phyloP scores from a whole-genome alignment of 37 sponge, comb jelly and placozoan species.

The Eunapius fragilis region DNA sequence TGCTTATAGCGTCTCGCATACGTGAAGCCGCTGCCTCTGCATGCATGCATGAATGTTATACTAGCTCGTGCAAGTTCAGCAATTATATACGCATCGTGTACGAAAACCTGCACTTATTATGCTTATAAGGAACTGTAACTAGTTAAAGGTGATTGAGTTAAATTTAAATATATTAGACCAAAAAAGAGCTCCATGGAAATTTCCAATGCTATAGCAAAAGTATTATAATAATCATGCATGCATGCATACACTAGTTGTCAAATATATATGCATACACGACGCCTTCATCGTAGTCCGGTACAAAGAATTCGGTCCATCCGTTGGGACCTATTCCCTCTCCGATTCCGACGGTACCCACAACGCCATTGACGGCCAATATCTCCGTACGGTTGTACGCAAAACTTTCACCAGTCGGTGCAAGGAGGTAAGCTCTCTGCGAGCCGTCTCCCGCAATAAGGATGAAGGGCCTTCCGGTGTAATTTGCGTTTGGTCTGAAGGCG shows the following conservation, averaged over 20 bases:
- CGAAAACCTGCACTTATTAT: no score
- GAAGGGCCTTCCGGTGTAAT: constrained; percentile 34
- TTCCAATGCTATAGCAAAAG: no score
- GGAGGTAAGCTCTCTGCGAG: constrained; percentile 42
- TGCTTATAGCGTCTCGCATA: no score
- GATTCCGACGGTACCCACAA: constrained; percentile 42
- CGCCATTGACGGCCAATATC: constrained; percentile 23
- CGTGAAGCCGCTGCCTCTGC: no score
- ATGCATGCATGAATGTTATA: no score
- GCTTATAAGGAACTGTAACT: no score
- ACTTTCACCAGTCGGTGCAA: constrained; percentile 20
- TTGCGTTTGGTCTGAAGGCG: constrained; percentile 15
- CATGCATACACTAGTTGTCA: not conserved
- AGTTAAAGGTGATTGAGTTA: no score
- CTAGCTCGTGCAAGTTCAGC: no score
- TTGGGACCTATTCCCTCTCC: constrained; percentile 15
- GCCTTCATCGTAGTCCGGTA: constrained; percentile 49
- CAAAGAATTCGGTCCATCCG: constrained; percentile 49
- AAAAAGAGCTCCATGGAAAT: no score
- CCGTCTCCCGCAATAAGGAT: constrained; percentile 59
- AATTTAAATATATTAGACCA: no score
- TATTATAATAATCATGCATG: no score
- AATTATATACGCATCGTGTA: no score
- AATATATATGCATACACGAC: constrained; percentile 44
- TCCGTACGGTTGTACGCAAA: constrained; percentile 29